Evolutionary conservation across 2,888 invertebrate genomes (phyloP), one percentile per base, ranked within the genome.

Genomic region (Bibio marci): DNA sequence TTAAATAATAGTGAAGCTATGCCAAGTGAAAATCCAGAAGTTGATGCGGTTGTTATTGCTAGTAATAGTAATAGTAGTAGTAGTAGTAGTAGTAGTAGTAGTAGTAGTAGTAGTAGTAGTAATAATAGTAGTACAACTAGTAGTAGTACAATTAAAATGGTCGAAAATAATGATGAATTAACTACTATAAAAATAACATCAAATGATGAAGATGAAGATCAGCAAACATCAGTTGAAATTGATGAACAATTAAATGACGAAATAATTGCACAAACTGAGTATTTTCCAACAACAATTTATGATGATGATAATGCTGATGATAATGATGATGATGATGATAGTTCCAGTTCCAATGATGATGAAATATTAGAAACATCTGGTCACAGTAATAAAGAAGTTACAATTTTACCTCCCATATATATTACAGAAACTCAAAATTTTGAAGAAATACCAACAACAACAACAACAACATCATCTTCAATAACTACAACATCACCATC

Each of bases 271-370:
- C 30, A 4, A 12, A 30, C 13, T 12, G 13, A 30, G 30, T 13
- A 30, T 13, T 27, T 27, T 10, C 8, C 11, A 27, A 11, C 27
- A 11, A 27, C 11, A 27, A 27, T 10, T n/a, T n/a, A n/a, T n/a
- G n/a, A n/a, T 8, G 52, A 51, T 8, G 44, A 42, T 6, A 46
- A 45, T 25, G 47, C 48, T 1, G 48, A 48, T 31, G 34, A 43
- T 6, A 44, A 40, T 14, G 49, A 50, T 7, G 4, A 19, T 8
- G 46, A 48, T 25, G 54, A 57, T 39, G 57, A 58, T 35, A 58
- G 58, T 51, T 57, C 58, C 4, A 57, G 57, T 44, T 56, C 58
- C 45, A 52, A 56, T 25, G 58, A 58, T 7, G 56, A 55, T 37
- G 57, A 58, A 37, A 53, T 54, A 14, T 30, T 14, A 11, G 30